Evolutionary conservation across 2,113 vertebrate species (phyloP), one percentile per base, ranked within the genome.

Genomic region (Microcebus tavaratra): DNA sequence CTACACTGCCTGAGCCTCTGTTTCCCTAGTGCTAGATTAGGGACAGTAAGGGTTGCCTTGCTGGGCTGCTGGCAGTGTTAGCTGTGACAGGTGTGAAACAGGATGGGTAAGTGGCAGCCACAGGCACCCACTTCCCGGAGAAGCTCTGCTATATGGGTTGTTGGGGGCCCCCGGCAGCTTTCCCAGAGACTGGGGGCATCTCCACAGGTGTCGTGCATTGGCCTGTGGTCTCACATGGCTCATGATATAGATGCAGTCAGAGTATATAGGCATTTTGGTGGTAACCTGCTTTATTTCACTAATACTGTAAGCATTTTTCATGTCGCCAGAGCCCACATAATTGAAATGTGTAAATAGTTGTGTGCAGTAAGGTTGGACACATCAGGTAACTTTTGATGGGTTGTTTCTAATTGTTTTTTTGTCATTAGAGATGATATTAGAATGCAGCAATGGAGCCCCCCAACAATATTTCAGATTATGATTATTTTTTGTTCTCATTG

Each of bases 141-240:
- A 21, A 45, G 8, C 3, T 8, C 42, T 17, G 31, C 1, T 3
- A 2, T 31, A 1, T 1, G 12, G 23, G 25, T 5, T 1, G 0
- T 8, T 4, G 0, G 57, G 53, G 67, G 11, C 8, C 0, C 0
- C 6, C 55, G 65, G 42, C 21, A 8, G 63, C 23, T 78, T 63
- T 29, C 8, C 0, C 10, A 3, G 80, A 6, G 48, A 27, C n/a
- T 3, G 0, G n/a, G 76, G n/a, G n/a, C 0, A 0, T 8, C 34
- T 34, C 48, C 11, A 0, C 0, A 18, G 57, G 20, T 0, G 1
- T 20, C 29, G 23, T 29, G 17, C 4, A 8, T 1, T 0, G 23
- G 67, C n/a, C 25, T 42, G 15, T n/a, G 63, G 73, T 25, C 59
- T 45, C 39, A 1, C 0, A 12, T 6, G 3, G 14, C 59, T 42